Percentiles rank a stretch among this genome's conserved stretches.
Evolutionary conservation across 2,888 invertebrate species (phyloP).

Genomic region (Drosophila fulvimacula): DNA sequence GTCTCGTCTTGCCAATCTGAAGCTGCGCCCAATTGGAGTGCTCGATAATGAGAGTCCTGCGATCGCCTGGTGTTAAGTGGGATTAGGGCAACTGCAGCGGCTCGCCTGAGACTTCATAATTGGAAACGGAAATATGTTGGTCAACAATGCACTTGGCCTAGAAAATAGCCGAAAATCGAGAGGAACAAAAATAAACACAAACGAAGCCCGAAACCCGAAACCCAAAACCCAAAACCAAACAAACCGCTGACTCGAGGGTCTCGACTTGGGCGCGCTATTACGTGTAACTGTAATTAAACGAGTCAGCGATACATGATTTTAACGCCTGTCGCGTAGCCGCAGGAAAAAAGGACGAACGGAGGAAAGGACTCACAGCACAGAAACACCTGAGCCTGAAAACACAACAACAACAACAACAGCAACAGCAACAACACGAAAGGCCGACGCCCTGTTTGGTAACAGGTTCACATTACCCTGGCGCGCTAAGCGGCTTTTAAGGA

Average conservation of each 20-base stretch:
- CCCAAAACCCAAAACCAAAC: conserved; percentile 27
- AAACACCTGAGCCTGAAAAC: conserved; percentile 49
- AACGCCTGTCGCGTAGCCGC: conserved; percentile 73
- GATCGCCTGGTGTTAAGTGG: conserved; percentile 9
- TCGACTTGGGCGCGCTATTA: conserved; percentile 55
- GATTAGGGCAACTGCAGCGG: conserved; percentile 3
- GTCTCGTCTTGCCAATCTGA: conserved; percentile 31
- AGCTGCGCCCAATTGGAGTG: not conserved
- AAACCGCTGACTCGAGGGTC: conserved; percentile 17
- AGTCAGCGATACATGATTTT: conserved; percentile 80
- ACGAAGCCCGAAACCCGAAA: not conserved
- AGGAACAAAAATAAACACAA: conserved; percentile 3
- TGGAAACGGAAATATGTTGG: conserved; percentile 63
- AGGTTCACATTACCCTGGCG: conserved; percentile 68
- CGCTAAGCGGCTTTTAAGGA: conserved; percentile 80
- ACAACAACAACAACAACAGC: conserved; percentile 28
- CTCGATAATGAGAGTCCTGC: too few species aligned
- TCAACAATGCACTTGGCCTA: conserved; percentile 51
- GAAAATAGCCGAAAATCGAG: conserved; percentile 22
- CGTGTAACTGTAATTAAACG: conserved; percentile 78
- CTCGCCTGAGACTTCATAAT: conserved; percentile 45
- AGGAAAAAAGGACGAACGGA: conserved; percentile 20
- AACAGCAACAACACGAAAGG: too few species aligned
- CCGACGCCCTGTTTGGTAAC: conserved; percentile 42
- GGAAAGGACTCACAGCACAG: conserved; percentile 15